Evolutionary conservation across 1,140 invertebrate genomes (phyloP).

Genomic region (Lepidurus packardi): DNA sequence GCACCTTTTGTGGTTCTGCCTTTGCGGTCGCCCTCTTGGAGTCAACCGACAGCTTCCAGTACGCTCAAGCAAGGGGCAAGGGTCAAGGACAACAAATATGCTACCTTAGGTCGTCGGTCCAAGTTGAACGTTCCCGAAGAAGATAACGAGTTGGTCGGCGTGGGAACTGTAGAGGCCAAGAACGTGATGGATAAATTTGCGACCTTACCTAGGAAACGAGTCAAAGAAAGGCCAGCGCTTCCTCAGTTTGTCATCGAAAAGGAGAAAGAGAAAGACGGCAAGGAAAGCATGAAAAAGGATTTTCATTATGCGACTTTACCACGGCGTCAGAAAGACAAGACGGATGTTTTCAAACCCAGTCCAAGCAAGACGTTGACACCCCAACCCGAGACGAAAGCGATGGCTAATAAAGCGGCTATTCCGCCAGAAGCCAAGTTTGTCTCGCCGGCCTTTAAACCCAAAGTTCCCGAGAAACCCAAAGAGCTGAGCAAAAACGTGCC

Average conservation of each 20-base stretch:
- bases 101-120: constrained; percentile 25
- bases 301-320: constrained; percentile 25
- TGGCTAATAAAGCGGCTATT: background rate
- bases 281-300: background rate
- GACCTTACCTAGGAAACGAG: constrained; percentile 33
- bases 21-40: constrained; percentile 18
- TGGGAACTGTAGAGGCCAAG: constrained; percentile 25
- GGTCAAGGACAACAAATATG: constrained; percentile 28
- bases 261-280: constrained; percentile 5
- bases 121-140: constrained; percentile 25
- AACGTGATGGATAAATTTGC: constrained; percentile 35
- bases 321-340: constrained; percentile 25
- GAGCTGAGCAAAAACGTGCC: background rate
- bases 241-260: constrained; percentile 13
- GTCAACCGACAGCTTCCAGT: constrained; percentile 20
- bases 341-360: background rate
- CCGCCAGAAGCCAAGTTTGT: background rate
- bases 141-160: background rate
- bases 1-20: background rate
- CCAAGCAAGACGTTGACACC: background rate
- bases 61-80: background rate
- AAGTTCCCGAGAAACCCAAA: background rate
- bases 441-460: background rate
- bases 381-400: background rate
- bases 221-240: constrained; percentile 26